phyloP scores from a whole-genome alignment of 2,888 invertebrate species.

The Priocnemis perturbator region DNA sequence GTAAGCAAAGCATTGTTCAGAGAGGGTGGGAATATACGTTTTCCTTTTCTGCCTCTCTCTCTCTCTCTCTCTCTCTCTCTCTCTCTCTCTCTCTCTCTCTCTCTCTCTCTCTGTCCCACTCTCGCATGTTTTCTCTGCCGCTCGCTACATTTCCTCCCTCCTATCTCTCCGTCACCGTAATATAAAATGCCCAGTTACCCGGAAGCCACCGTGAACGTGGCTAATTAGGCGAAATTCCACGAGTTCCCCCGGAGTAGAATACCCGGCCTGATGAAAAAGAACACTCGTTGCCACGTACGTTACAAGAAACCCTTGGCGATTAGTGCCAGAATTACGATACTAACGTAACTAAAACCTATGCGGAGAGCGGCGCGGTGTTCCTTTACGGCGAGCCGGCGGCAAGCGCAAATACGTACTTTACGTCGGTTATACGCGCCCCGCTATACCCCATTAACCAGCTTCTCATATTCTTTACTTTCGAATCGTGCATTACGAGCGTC shows the following conservation, averaged over 20 bases:
- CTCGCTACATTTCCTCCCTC: background rate
- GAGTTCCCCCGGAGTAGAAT: slow-evolving; percentile 26
- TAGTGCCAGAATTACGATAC: slow-evolving; percentile 39
- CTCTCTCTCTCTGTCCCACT: slow-evolving; percentile 15
- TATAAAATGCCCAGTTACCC: slow-evolving; percentile 52
- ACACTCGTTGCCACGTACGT: slow-evolving; percentile 33
- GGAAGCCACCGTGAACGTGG: slow-evolving; percentile 46
- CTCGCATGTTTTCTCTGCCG: background rate
- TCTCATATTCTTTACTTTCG: no score
- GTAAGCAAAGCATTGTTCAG: slow-evolving; percentile 60
- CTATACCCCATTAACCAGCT: no score
- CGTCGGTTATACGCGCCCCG: no score
- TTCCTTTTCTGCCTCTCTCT: slow-evolving; percentile 15
- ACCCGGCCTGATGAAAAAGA: slow-evolving; percentile 42
- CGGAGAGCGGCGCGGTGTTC: slow-evolving; percentile 32
- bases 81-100: background rate
- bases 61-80: slow-evolving; percentile 12
- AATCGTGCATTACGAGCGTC: no score
- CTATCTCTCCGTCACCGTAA: slow-evolving; percentile 21
- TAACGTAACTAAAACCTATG: slow-evolving; percentile 20
- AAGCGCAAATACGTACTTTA: slow-evolving; percentile 1
- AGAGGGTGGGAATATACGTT: slow-evolving; percentile 47
- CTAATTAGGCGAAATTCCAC: slow-evolving; percentile 55
- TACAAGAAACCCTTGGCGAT: slow-evolving; percentile 46
- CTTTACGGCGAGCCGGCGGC: slow-evolving; percentile 23